These are phyloP conservation scores for Hermodice carunculata DNA, from an alignment of 2,888 invertebrate species.

Conservation along the genomic window DNA sequence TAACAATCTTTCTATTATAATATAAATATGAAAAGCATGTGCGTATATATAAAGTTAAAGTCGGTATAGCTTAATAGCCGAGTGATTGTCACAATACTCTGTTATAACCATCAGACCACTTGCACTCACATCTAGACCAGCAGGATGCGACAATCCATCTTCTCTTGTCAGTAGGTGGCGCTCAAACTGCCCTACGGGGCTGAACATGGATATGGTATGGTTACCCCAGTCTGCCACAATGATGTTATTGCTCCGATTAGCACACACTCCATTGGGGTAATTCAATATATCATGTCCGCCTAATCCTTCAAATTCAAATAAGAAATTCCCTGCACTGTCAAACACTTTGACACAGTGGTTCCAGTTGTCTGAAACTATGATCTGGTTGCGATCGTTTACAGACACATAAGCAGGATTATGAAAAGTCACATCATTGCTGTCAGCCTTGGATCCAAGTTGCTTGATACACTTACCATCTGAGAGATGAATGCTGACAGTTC, in stretches of 20 bases:
- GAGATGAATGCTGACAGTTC: conserved; percentile 51
- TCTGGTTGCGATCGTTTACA: conserved; percentile 18
- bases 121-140: conserved; percentile 52
- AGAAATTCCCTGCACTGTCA: conserved; percentile 38
- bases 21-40: too few species aligned
- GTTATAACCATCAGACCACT: conserved; percentile 50
- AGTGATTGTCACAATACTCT: conserved; percentile 42
- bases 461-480: conserved; percentile 44
- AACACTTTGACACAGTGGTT: conserved; percentile 54
- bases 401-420: conserved; percentile 47
- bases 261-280: conserved; percentile 58
- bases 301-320: conserved; percentile 1
- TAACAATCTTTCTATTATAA: too few species aligned
- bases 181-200: conserved; percentile 55
- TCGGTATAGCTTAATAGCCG: conserved; percentile 19
- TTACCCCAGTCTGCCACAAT: conserved; percentile 62
- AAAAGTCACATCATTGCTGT: conserved; percentile 19
- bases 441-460: conserved; percentile 45
- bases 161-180: conserved; percentile 49
- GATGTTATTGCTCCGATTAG: conserved; percentile 55
- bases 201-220: conserved; percentile 29
- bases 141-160: conserved; percentile 60
- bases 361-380: conserved; percentile 55
- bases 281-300: conserved; percentile 1
- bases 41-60: too few species aligned